These are phyloP conservation scores for Pachyuromys duprasi DNA, from an alignment of 2,797 vertebrate species.

Conservation along the genomic window DNA sequence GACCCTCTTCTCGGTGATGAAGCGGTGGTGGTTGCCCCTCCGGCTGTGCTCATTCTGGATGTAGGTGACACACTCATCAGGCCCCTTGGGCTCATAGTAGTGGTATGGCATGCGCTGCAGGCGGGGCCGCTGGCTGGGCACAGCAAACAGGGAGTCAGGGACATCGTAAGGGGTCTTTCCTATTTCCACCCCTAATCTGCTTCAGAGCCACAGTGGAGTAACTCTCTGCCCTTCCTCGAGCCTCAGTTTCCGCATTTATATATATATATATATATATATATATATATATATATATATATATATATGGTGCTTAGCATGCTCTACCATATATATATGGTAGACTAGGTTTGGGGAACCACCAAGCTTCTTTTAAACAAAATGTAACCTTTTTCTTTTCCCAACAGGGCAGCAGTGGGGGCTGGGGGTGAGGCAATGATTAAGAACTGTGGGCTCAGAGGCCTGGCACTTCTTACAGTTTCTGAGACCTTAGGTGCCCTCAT, in stretches of 20 bases:
- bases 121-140: constrained; percentile 87
- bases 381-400: background rate
- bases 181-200: background rate
- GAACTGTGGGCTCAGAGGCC: background rate
- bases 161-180: background rate
- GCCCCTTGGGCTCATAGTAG: constrained; percentile 97
- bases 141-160: background rate
- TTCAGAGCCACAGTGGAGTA: background rate
- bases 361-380: background rate
- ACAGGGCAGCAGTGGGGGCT: background rate
- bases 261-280: background rate
- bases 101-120: constrained; percentile 95
- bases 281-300: background rate
- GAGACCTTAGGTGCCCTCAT: background rate
- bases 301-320: no score
- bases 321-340: background rate
- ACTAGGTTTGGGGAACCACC: background rate
- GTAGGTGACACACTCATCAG: constrained; percentile 96
- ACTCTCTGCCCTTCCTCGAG: background rate
- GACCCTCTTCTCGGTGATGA: constrained; percentile 98
- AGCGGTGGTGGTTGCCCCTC: constrained; percentile 97
- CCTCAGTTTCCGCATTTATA: background rate
- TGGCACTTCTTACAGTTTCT: background rate
- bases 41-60: constrained; percentile 94
- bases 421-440: background rate